Evolutionary conservation across 2,888 invertebrate genomes (phyloP).

Genomic region (Synanthedon myopaeformis): DNA sequence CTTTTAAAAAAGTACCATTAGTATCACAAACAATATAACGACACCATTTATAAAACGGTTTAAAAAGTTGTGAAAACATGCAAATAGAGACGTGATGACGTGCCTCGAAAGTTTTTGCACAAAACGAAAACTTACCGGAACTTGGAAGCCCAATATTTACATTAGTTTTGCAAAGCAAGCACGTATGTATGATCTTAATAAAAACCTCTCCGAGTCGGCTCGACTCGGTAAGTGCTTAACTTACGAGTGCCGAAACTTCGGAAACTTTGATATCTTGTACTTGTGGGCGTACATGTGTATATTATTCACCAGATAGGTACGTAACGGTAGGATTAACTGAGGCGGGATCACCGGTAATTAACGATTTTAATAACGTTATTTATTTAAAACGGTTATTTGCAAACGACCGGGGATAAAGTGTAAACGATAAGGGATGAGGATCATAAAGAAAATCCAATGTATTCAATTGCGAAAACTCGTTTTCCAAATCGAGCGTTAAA

Average conservation of each 20-base stretch:
- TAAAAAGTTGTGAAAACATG: background rate
- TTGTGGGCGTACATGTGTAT: background rate
- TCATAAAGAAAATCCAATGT: constrained; percentile 4
- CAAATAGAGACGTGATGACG: background rate
- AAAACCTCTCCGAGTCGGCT: constrained; percentile 12
- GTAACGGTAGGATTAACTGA: background rate
- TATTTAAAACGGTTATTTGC: background rate
- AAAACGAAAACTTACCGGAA: background rate
- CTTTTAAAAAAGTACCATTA: too few relatives aligned
- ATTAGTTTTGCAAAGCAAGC: background rate
- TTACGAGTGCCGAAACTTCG: background rate
- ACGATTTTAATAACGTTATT: background rate
- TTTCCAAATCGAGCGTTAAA: constrained; percentile 5
- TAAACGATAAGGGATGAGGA: background rate
- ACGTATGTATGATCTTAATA: constrained; percentile 11
- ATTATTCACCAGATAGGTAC: background rate
- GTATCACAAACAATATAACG: too few relatives aligned
- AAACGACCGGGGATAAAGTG: background rate
- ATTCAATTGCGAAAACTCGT: constrained; percentile 1
- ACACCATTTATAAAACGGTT: too few relatives aligned
- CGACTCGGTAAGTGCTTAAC: constrained; percentile 4
- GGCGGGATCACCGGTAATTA: background rate
- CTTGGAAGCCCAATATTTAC: background rate
- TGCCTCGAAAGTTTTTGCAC: background rate
- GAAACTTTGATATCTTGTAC: background rate